Evolutionary conservation across 1,140 invertebrate genomes (phyloP).

Genomic region (Asobara japonica): DNA sequence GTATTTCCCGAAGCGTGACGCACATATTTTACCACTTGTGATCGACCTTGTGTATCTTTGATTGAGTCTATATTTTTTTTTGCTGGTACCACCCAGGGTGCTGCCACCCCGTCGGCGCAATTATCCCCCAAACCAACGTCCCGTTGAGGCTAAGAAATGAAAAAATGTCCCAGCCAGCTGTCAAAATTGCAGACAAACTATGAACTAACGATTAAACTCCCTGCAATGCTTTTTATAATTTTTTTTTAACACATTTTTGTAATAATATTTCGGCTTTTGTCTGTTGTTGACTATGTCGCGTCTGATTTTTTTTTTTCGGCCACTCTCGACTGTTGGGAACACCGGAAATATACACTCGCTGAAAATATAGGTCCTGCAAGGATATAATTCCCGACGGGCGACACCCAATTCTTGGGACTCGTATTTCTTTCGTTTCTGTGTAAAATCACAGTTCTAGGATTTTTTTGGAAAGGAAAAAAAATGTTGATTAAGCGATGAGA

Average conservation of each 20-base stretch:
- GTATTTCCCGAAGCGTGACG: not conserved
- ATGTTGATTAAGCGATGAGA: not conserved
- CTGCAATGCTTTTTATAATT: slow-evolving; percentile 13
- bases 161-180: slow-evolving; percentile 25
- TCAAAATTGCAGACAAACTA: slow-evolving; percentile 11
- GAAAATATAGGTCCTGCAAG: slow-evolving; percentile 21
- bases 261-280: slow-evolving; percentile 18
- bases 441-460: not conserved
- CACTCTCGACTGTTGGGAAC: not conserved
- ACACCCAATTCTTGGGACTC: slow-evolving; percentile 12
- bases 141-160: slow-evolving; percentile 40
- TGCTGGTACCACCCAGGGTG: not conserved
- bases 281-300: not conserved
- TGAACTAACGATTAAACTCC: slow-evolving; percentile 21
- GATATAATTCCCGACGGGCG: slow-evolving; percentile 21
- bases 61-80: slow-evolving; percentile 8
- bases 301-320: slow-evolving; percentile 2
- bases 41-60: not conserved
- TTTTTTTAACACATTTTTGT: slow-evolving; percentile 21
- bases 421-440: not conserved
- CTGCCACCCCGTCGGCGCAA: slow-evolving; percentile 39
- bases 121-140: slow-evolving; percentile 45
- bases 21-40: not conserved
- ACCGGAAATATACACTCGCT: slow-evolving; percentile 18
- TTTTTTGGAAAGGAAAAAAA: not conserved